phyloP scores from a whole-genome alignment of 2,113 vertebrate genomes.

The Chionis minor region DNA sequence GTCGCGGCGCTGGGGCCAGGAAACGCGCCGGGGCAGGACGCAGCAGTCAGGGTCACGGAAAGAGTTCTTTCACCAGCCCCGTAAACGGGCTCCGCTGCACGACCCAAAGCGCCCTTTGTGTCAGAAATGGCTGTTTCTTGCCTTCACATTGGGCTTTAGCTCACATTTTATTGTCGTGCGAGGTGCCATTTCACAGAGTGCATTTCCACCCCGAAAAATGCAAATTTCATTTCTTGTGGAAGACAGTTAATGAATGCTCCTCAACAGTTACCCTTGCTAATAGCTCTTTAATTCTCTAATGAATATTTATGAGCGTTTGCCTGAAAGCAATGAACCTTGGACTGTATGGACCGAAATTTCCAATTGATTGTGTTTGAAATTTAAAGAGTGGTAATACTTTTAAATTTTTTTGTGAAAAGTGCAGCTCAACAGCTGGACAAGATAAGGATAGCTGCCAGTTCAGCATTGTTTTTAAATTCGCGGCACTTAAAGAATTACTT shows the following conservation, averaged over 20 bases:
- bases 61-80: rapidly evolving
- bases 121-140: background rate
- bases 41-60: rapidly evolving
- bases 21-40: rapidly evolving
- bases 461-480: background rate
- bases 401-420: background rate
- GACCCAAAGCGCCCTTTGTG: background rate
- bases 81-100: rapidly evolving
- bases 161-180: background rate
- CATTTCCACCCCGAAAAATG: background rate
- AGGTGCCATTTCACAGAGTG: background rate
- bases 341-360: background rate
- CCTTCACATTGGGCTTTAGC: background rate
- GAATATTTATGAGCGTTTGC: background rate
- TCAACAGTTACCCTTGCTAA: slow-evolving; percentile 1
- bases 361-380: background rate
- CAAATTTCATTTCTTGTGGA: slow-evolving; percentile 19
- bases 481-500: background rate
- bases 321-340: background rate
- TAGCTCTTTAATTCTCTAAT: slow-evolving; percentile 38
- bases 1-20: no score
- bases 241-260: slow-evolving; percentile 30
- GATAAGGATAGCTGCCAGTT: background rate
- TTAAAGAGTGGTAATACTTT: background rate
- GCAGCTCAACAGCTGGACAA: background rate